Evolutionary conservation across 1,140 invertebrate species (phyloP).

Genomic region (Drosophila nikananu): DNA sequence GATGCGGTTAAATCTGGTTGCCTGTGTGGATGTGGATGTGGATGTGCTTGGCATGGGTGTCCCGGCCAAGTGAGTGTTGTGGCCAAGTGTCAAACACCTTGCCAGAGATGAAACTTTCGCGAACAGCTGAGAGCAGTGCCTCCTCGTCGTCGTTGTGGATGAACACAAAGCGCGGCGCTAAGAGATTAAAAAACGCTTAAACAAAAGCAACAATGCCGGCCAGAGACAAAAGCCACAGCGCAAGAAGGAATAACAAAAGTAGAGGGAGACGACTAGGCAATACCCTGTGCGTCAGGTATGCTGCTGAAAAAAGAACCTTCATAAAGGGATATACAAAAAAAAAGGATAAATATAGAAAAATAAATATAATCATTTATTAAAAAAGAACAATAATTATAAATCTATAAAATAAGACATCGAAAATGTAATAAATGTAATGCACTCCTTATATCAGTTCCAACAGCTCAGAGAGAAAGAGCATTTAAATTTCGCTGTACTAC

Average conservation of each 20-base stretch:
- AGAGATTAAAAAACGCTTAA: slow-evolving; percentile 65
- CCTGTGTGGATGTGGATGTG: background rate
- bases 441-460: too few species aligned
- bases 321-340: too few species aligned
- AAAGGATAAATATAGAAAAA: too few species aligned
- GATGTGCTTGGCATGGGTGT: background rate
- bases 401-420: too few species aligned
- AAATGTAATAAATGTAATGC: too few species aligned
- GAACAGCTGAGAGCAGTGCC: slow-evolving; percentile 64
- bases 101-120: slow-evolving; percentile 9
- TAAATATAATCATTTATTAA: too few species aligned
- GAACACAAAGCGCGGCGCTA: slow-evolving; percentile 58
- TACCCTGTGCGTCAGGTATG: background rate
- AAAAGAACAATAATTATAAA: too few species aligned
- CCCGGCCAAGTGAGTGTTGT: slow-evolving; percentile 15
- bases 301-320: too few species aligned
- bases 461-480: too few species aligned
- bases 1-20: slow-evolving; percentile 26
- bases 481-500: too few species aligned
- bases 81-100: slow-evolving; percentile 74
- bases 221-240: background rate
- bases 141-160: background rate
- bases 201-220: slow-evolving; percentile 27
- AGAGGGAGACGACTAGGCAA: background rate
- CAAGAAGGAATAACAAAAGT: background rate